Evolutionary conservation across 1,140 invertebrate genomes (phyloP), one percentile per base, ranked within the genome.

Genomic region (Drosophila nannoptera): DNA sequence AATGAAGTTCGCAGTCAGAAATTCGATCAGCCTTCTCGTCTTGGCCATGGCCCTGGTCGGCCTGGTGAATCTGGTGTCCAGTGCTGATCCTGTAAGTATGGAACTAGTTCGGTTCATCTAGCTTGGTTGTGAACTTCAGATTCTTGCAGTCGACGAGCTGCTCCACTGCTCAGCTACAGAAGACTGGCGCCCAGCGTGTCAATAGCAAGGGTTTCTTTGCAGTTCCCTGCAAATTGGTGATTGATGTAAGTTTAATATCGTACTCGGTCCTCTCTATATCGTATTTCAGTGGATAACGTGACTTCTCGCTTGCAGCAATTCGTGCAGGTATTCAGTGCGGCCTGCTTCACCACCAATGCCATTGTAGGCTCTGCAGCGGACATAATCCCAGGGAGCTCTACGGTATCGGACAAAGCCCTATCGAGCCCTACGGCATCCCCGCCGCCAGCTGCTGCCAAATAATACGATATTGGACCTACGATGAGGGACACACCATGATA

Each of bases 1-100:
- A 1, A 69, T 69, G 67, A 16, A 52, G 14, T 36, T 63, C 5
- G 11, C 11, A 7, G 4, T 7, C 29, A 43, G 6, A 56, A 52
- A 35, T 52, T 8, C 43, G 2, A 22, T 65, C 12, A 58, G 32
- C 7, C 4, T 38, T 8, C 7, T 64, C 12, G 67, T 31, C 45
- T 6, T 58, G 9, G 33, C 32, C 1, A 9, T 69, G 61, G 46
- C 31, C 9, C 7, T 58, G 5, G 29, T 43, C 40, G 38, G 67
- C 38, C 3, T 58, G 7, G 7, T 56, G 46, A 16, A 64, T 9
- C 4, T 56, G 50, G 6, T 22, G 4, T 8, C 32, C 1, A 29
- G 11, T 5, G 33, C 22, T 3, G 7, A 22, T 31, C 31, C 12
- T 2, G 66, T 55, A 50, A 63, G 49, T 29, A n/a, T 32, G 1